A percentile compares a stretch with the other conserved stretches of the same genome.
Conservation (phyloP, 2,888 invertebrate genomes). For the Acrobeloides nanus region DNA sequence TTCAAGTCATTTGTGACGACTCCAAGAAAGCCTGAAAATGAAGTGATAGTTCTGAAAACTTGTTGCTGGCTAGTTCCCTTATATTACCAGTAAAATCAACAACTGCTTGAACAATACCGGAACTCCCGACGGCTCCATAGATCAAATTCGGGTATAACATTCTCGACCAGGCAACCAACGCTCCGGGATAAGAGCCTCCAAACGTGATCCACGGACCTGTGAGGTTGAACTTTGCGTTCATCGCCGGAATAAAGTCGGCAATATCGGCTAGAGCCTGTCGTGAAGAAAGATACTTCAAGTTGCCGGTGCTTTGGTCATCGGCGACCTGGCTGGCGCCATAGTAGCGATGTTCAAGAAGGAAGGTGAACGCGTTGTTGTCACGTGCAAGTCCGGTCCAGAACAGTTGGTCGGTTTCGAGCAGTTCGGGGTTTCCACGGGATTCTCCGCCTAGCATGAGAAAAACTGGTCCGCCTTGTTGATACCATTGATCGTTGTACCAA, state of each 20-base stretch:
- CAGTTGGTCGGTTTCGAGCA: slow-evolving; percentile 69
- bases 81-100: no score
- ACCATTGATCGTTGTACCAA: slow-evolving; percentile 70
- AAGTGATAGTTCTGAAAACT: background rate
- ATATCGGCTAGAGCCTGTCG: slow-evolving; percentile 68
- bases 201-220: slow-evolving; percentile 72
- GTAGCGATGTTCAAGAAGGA: slow-evolving; percentile 82
- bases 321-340: slow-evolving; percentile 88
- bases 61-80: background rate
- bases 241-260: slow-evolving; percentile 71
- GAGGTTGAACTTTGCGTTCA: slow-evolving; percentile 58
- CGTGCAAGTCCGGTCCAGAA: slow-evolving; percentile 59
- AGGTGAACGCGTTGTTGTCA: slow-evolving; percentile 72
- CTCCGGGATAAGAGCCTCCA: slow-evolving; percentile 81
- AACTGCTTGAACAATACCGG: no score
- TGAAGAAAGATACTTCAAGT: slow-evolving; percentile 65
- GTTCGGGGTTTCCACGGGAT: slow-evolving; percentile 71
- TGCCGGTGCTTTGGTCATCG: no score
- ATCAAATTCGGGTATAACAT: no score
- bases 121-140: no score
- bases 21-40: no score
- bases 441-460: slow-evolving; percentile 93
- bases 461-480: slow-evolving; percentile 70
- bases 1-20: no score
- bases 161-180: no score